Evolutionary conservation across 1,140 invertebrate genomes (phyloP), one percentile per base, ranked within the genome.

Genomic region (Neocloeon triangulifer): DNA sequence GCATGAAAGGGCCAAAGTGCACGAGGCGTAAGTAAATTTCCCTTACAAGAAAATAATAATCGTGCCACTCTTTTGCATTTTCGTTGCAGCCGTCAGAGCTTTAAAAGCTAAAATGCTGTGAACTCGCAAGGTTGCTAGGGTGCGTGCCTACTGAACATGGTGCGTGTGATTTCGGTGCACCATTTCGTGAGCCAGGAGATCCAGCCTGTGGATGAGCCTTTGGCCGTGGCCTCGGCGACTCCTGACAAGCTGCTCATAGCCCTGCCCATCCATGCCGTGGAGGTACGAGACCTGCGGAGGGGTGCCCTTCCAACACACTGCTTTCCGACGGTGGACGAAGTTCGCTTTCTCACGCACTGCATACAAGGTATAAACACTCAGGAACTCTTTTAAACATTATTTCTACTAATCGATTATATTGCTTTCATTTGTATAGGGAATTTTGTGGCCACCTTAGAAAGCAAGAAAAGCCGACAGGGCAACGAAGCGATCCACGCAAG

Each of bases 111-210:
- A n/a, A n/a, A n/a, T n/a, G n/a, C n/a, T n/a, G n/a, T n/a, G n/a
- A n/a, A n/a, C n/a, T n/a, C n/a, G n/a, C n/a, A n/a, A n/a, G n/a
- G n/a, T n/a, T n/a, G n/a, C n/a, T n/a, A n/a, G n/a, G n/a, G n/a
- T n/a, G n/a, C n/a, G n/a, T n/a, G n/a, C n/a, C n/a, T n/a, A n/a
- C n/a, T n/a, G n/a, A n/a, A n/a, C n/a, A n/a, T 74, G 70, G 69
- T 73, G 13, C 59, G 68, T 6, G 66, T 74, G 2, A 63, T 74
- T 30, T 66, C 67, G 14, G 66, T 69, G 31, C 69, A 73, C 41
- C 69, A 73, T 49, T 74, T 75, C 45, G 45, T 55, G 9, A 60
- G 61, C 12, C 69, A 74, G 46, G 61, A 66, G 41, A 61, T 73
- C 7, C 59, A 62, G 33, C 60, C 62, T 14, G 62, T 70, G 27